Percentiles rank a stretch among this genome's conserved stretches.
Evolutionary conservation across 1,140 invertebrate genomes (phyloP).

Genomic region (Elymnias hypermnestra): DNA sequence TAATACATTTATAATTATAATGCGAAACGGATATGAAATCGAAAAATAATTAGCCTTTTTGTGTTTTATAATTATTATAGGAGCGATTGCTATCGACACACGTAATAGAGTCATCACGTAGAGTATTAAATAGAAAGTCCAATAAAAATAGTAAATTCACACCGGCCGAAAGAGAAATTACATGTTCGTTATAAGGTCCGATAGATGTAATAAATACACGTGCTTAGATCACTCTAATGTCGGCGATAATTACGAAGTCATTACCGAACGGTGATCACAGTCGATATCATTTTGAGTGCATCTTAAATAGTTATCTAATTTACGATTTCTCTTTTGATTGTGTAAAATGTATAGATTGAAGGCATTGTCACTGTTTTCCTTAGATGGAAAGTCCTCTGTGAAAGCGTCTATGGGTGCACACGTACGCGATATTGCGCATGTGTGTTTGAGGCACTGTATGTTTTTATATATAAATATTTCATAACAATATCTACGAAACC

Average conservation of each 20-base stretch:
- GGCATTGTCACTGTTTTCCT: too few species aligned
- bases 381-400: too few species aligned
- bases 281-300: not conserved
- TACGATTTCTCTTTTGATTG: too few species aligned
- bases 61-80: constrained; percentile 1
- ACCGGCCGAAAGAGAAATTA: constrained; percentile 50
- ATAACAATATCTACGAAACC: too few species aligned
- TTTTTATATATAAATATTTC: too few species aligned
- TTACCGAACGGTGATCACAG: not conserved
- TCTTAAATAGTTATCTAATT: too few species aligned
- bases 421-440: too few species aligned
- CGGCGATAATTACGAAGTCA: not conserved
- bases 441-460: too few species aligned
- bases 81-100: constrained; percentile 17
- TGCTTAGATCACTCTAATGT: not conserved
- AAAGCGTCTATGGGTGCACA: too few species aligned
- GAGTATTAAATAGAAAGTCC: constrained; percentile 60
- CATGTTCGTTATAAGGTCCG: constrained; percentile 4
- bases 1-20: too few species aligned
- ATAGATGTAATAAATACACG: constrained; percentile 3
- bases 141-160: constrained; percentile 56
- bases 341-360: too few species aligned
- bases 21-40: constrained; percentile 2
- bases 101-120: constrained; percentile 43
- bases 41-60: constrained; percentile 3